Percentiles rank a stretch among this genome's conserved stretches.
phyloP scores from a whole-genome alignment of 2,113 vertebrate genomes.

The Aegotheles bennettii region DNA sequence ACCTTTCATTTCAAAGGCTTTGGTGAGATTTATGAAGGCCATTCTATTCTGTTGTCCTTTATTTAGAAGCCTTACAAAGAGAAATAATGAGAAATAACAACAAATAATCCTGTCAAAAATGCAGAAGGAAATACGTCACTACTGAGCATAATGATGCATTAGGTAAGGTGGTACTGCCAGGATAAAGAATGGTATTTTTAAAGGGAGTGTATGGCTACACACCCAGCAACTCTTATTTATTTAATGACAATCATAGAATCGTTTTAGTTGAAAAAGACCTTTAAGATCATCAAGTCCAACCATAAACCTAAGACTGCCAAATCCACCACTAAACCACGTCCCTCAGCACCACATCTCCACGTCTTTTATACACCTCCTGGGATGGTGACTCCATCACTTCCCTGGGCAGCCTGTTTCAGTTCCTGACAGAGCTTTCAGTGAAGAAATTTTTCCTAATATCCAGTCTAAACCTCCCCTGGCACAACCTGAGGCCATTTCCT shows the following conservation, averaged over 20 bases:
- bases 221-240: neutral
- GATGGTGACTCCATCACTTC: too few species aligned
- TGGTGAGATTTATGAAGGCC: neutral
- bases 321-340: too few species aligned
- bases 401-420: too few species aligned
- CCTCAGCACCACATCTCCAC: too few species aligned
- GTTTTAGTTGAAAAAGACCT: neutral
- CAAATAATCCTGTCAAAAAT: neutral
- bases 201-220: neutral
- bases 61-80: neutral
- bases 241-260: neutral
- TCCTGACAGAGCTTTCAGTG: too few species aligned
- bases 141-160: neutral
- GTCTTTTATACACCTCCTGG: too few species aligned
- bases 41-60: neutral
- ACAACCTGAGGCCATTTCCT: too few species aligned
- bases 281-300: too few species aligned
- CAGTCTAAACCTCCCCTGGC: too few species aligned
- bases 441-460: too few species aligned
- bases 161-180: neutral
- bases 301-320: too few species aligned
- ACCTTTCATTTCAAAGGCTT: neutral
- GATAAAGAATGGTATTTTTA: neutral
- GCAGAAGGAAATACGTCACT: neutral
- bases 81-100: neutral